Percentiles rank a stretch among this genome's conserved stretches.
Conservation (phyloP, 2,888 invertebrate species). For the Leucophora obtusa region DNA sequence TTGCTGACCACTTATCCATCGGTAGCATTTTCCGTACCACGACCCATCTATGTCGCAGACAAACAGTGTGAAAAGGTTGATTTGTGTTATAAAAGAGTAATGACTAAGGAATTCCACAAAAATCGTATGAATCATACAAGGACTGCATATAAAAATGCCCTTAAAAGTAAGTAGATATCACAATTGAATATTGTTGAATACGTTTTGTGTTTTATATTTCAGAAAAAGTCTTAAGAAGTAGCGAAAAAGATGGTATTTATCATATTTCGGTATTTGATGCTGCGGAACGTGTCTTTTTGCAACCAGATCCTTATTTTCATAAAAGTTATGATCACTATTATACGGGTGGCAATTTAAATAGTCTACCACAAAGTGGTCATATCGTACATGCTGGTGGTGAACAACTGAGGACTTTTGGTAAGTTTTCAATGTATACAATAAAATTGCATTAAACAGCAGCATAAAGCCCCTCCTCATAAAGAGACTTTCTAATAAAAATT, state of each 20-base stretch:
- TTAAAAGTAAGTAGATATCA: conserved; percentile 62
- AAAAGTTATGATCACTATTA: conserved; percentile 76
- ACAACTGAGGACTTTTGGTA: conserved; percentile 67
- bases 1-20: conserved; percentile 60
- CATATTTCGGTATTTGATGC: conserved; percentile 62
- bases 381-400: conserved; percentile 70
- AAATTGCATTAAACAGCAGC: too few species aligned
- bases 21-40: conserved; percentile 61
- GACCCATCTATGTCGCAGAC: conserved; percentile 64
- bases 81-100: conserved; percentile 66
- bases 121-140: conserved; percentile 45
- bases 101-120: conserved; percentile 50
- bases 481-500: too few species aligned
- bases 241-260: conserved; percentile 64
- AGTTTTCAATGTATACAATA: conserved; percentile 25
- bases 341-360: conserved; percentile 74
- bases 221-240: conserved; percentile 59
- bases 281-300: conserved; percentile 65
- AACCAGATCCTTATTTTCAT: conserved; percentile 72
- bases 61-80: conserved; percentile 64
- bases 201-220: neutral
- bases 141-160: conserved; percentile 55
- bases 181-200: too few species aligned
- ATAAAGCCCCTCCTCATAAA: too few species aligned
- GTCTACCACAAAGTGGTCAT: conserved; percentile 54